Base-by-base conservation (phyloP, 1,140 invertebrate species). In the Homalodisca vitripennis region DNA sequence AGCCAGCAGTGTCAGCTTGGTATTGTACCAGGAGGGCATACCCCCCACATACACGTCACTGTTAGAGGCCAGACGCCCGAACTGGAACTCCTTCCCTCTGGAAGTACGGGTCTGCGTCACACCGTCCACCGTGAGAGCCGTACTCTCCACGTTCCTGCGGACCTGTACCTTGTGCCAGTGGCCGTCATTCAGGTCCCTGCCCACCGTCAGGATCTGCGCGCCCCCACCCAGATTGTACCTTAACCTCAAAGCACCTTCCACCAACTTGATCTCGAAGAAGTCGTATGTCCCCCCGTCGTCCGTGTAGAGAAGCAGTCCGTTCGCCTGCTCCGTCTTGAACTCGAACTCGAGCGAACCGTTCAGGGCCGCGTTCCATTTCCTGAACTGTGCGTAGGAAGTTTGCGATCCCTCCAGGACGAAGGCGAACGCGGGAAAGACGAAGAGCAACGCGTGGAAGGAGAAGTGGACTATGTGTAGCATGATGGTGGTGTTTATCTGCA, bases 241-340 rank as follows among this genome's bases (percentile, higher is more conserved):
- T 71, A 97, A 79, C 60, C 94, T 82, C n/a, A 98, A 81, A 0
- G 89, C 88, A 24, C 95, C 93, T 77, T 95, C 93, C 3, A 98
- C 92, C 17, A 99, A 82, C 77, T 97, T 98, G 62, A 98, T 80
- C 81, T 97, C 94, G 79, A 98, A 95, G 82, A 98, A 98, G 79
- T 98, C 94, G 75, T 94, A 93, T 20, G 91, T 92, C 13, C 93
- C 93, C 3, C 95, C 94, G 78, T 98, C 95, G 78, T 97, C 95
- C 0, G 94, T 95, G 79, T 97, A 97, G 48, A 98, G 82, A 20
- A 98, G 81, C 68, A 97, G 80, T 6, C 93, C 94, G 80, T 94
- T 94, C 0, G 92, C 91, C 77, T 93, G 89, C 66, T 92, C 88
- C 2, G 94, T 97, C 81, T 93, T 93, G 81, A 97, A 97, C 78